Conservation (phyloP, 2,113 vertebrate genomes). For the Orcinus orca region DNA sequence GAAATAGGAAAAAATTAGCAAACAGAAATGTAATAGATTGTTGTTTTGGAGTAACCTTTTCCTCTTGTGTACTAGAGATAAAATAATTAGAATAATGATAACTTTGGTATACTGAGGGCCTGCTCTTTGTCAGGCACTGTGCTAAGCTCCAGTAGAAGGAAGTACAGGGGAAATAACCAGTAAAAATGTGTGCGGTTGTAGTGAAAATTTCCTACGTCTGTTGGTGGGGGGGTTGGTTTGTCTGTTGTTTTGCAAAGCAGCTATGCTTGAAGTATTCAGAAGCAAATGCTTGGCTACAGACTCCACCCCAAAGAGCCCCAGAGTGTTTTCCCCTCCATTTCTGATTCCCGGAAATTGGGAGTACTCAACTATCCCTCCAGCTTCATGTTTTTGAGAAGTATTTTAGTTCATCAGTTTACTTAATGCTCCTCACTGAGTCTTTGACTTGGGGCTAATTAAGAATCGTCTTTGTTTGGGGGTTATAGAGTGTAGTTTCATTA, state of each 20-base stretch:
- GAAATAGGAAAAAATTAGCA: not conserved
- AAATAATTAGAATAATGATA: constrained; percentile 27
- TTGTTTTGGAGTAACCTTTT: constrained; percentile 35
- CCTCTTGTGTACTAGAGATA: constrained; percentile 1
- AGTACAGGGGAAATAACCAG: not conserved
- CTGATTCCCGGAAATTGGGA: not conserved
- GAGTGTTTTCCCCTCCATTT: not conserved
- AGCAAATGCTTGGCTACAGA: constrained; percentile 43
- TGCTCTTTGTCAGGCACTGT: not conserved
- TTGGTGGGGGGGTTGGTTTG: not conserved
- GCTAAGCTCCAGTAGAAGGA: not conserved
- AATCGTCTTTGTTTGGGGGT: not conserved
- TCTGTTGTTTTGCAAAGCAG: constrained; percentile 41
- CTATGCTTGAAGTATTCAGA: constrained; percentile 33
- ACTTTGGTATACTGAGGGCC: not conserved
- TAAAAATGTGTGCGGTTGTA: not conserved
- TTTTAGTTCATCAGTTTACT: constrained; percentile 21
- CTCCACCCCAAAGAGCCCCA: not conserved
- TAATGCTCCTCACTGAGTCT: not conserved
- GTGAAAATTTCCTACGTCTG: not conserved
- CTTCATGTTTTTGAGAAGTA: constrained; percentile 35
- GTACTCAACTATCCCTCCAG: not conserved
- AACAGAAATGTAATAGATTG: not conserved
- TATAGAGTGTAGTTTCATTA: not conserved
- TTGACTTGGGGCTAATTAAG: constrained; percentile 20